A percentile compares a stretch with the other conserved stretches of the same genome.
Evolutionary conservation across 2,113 vertebrate species (phyloP).

Genomic region (Anolis carolinensis): DNA sequence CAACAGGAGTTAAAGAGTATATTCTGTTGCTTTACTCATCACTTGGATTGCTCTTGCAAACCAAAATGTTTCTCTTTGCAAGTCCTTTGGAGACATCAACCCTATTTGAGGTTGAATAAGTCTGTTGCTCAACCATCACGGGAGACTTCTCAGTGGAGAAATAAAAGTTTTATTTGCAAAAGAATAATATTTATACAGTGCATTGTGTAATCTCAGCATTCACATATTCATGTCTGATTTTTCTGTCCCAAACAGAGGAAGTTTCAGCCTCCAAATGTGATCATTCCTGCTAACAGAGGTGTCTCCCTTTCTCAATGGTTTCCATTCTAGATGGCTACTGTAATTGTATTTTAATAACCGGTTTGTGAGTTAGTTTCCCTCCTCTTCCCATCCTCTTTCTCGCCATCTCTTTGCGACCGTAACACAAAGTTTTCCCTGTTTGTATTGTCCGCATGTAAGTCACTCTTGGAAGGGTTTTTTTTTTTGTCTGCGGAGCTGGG

Average conservation of each 20-base stretch:
- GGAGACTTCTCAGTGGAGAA: neutral
- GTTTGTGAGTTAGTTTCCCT: neutral
- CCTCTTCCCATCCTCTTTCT: neutral
- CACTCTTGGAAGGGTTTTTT: neutral
- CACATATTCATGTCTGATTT: neutral
- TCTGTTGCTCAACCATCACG: neutral
- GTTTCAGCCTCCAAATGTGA: conserved; percentile 33
- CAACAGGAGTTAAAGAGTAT: neutral
- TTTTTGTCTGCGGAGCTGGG: neutral
- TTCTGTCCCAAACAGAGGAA: neutral
- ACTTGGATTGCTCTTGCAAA: neutral
- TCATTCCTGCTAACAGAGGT: neutral
- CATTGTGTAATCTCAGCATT: neutral
- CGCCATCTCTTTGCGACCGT: neutral
- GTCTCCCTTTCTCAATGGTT: neutral
- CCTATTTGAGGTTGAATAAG: neutral
- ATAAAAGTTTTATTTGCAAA: neutral
- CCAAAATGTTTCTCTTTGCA: neutral
- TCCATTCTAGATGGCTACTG: too few relatives aligned
- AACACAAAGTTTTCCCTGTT: too few relatives aligned
- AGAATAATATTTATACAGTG: too few relatives aligned
- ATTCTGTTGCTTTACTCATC: neutral
- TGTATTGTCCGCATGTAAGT: neutral
- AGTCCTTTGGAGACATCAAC: neutral
- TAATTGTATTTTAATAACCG: neutral